Conservation (phyloP, 2,113 vertebrate species). For the Equus przewalskii region DNA sequence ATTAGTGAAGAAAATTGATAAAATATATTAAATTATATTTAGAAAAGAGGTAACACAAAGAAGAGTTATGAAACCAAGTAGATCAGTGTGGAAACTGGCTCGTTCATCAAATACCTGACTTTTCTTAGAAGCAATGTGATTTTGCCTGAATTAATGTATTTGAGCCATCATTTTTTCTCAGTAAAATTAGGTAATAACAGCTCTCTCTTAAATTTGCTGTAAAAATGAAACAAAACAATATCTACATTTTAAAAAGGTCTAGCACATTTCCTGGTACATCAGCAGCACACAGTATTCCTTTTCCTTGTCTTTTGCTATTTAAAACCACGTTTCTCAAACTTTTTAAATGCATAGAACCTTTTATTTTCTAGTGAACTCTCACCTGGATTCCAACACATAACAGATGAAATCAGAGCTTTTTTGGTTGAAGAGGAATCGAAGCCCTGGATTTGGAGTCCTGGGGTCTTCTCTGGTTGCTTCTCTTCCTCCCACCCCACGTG, state of each 20-base stretch:
- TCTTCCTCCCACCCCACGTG: background rate
- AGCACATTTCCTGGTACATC: background rate
- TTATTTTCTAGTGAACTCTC: background rate
- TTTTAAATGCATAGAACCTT: background rate
- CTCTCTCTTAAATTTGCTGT: background rate
- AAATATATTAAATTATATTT: conserved; percentile 44
- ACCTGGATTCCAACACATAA: background rate
- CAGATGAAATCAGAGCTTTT: background rate
- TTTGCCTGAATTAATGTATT: conserved; percentile 5
- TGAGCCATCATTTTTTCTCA: conserved; percentile 26
- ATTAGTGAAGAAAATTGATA: conserved; percentile 36
- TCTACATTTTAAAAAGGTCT: background rate
- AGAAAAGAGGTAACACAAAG: background rate
- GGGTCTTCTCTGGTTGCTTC: background rate
- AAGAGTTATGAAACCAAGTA: background rate
- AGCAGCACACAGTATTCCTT: background rate
- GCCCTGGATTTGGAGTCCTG: background rate
- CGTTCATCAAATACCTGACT: conserved; percentile 37
- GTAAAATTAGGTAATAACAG: conserved; percentile 10
- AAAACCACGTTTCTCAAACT: background rate
- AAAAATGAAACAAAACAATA: background rate
- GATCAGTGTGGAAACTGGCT: background rate
- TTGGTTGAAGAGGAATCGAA: background rate
- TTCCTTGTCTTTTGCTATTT: background rate
- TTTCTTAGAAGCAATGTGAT: background rate